Evolutionary conservation across 1,140 invertebrate species (phyloP), one percentile per base, ranked within the genome.

Genomic region (Sogatella furcifera): DNA sequence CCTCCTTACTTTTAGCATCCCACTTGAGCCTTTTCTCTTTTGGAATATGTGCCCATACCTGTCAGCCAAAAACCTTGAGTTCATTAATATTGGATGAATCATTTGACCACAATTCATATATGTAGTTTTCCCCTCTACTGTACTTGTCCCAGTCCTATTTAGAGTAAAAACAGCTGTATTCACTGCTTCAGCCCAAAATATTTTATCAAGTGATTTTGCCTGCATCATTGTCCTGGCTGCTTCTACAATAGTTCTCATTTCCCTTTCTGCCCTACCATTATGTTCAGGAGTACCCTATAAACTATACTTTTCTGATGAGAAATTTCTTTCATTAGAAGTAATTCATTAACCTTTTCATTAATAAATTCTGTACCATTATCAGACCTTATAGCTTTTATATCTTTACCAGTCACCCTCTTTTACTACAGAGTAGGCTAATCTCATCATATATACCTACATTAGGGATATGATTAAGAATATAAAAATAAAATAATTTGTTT

Each of bases 241-340:
- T 68, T 79, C 76, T 11, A 76, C 69, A 34, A 76, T 13, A 9
- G 69, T 76, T 62, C 74, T 57, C 41, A 70, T 76, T 61, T 73
- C 70, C 69, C 71, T 56, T 64, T 74, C 68, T 3, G 68, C 65
- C 9, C 57, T 52, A 13, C 71, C 70, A 59, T 75, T 74, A 57
- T 69, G 65, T 58, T 75, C 58, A 3, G 70, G 67, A 42, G 65
- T 69, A n/a, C n/a, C n/a, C n/a, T n/a, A 60, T 71, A 72, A 0
- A 66, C 44, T 10, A 65, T 60, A 14, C 60, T 57, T 59, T 17
- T 63, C 57, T 64, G 54, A 46, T 67, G 64, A 3, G 1, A 38
- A 2, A 67, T 64, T 13, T 56, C 60, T 49, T 17, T 6, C 34
- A 19, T 17, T 11, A n/a, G 15, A 19, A 42, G 46, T 46, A 62